These are phyloP conservation scores for Ciconia boyciana DNA, from an alignment of 2,113 vertebrate species.

Conservation along the genomic window DNA sequence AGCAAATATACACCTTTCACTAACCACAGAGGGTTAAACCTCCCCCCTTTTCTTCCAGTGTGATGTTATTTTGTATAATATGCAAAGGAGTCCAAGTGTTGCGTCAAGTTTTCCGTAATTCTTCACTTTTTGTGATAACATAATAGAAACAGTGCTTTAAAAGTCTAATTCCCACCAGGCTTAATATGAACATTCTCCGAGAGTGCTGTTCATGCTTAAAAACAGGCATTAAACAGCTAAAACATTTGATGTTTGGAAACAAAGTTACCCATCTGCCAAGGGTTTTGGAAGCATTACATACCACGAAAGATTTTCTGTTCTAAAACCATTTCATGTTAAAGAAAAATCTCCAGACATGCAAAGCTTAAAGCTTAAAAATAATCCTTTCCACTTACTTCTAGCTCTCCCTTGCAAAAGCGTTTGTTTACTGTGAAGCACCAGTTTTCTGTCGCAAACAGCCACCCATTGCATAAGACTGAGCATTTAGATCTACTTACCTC, in stretches of 20 bases:
- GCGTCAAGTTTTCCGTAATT: neutral
- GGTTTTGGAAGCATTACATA: neutral
- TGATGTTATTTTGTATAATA: neutral
- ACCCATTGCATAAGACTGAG: accelerated
- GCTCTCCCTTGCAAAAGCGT: neutral
- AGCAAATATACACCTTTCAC: neutral
- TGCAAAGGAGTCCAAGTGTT: neutral
- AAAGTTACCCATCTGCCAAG: slow-evolving; percentile 12
- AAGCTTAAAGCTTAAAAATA: neutral
- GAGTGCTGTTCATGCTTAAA: neutral
- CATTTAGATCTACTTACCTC: neutral
- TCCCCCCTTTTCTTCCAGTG: neutral
- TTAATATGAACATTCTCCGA: neutral
- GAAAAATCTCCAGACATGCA: neutral
- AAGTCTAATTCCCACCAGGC: neutral
- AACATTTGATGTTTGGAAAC: slow-evolving; percentile 23
- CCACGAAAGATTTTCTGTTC: neutral
- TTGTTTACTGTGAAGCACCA: neutral
- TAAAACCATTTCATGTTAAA: neutral
- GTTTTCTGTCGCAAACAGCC: neutral
- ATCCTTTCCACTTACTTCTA: neutral
- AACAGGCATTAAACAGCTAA: slow-evolving; percentile 20
- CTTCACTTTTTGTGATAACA: neutral
- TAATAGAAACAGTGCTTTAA: neutral
- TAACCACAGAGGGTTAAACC: neutral